These are phyloP conservation scores for Cygnus buccinator DNA, from an alignment of 2,113 vertebrate genomes.

Conservation along the genomic window DNA sequence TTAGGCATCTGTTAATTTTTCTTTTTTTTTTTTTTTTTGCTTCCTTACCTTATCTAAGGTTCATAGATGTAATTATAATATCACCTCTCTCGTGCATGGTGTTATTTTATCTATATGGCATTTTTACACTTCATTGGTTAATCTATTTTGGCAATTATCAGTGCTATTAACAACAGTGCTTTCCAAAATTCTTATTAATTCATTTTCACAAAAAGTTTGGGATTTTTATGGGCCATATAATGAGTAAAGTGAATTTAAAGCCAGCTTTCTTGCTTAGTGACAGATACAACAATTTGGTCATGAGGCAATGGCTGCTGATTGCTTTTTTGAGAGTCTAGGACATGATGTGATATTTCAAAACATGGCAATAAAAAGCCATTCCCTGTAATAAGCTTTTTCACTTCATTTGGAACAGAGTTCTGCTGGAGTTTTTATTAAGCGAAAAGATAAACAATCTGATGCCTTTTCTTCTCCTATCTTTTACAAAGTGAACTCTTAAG, in stretches of 20 bases:
- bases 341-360: background rate
- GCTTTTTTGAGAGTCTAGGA: background rate
- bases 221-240: background rate
- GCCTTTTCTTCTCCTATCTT: background rate
- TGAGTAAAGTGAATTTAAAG: background rate
- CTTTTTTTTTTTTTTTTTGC: background rate
- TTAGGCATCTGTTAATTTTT: constrained; percentile 21
- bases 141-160: background rate
- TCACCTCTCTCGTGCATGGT: background rate
- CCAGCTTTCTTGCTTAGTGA: background rate
- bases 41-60: background rate
- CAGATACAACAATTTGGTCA: background rate
- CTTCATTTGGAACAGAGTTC: background rate
- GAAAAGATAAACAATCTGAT: background rate
- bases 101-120: background rate
- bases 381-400: background rate
- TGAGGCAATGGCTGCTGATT: background rate
- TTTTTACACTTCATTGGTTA: background rate
- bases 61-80: background rate
- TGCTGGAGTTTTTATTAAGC: background rate
- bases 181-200: constrained; percentile 12
- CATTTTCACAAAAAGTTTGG: background rate
- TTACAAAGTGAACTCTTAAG: background rate
- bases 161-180: background rate
- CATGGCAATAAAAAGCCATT: background rate